A percentile compares a stretch with the other conserved stretches of the same genome.
Conservation (phyloP, 2,113 vertebrate species). For the Pyxicephalus adspersus region DNA sequence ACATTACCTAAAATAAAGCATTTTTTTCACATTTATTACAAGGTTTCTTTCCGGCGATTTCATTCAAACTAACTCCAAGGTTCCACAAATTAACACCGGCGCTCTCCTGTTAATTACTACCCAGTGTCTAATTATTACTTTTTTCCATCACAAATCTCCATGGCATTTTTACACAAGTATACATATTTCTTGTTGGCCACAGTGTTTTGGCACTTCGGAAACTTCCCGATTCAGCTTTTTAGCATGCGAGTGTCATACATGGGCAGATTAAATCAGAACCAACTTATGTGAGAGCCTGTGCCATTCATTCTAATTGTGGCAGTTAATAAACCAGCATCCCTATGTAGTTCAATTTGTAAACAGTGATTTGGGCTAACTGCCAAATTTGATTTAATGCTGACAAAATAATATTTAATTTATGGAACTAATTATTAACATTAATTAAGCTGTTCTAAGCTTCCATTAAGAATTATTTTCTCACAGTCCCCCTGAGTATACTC, state of each 20-base stretch:
- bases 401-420: slow-evolving; percentile 56
- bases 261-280: slow-evolving; percentile 16
- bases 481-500: slow-evolving; percentile 44
- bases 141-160: slow-evolving; percentile 12
- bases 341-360: slow-evolving; percentile 30
- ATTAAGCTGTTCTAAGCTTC: slow-evolving; percentile 51
- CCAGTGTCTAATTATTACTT: slow-evolving; percentile 36
- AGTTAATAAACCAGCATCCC: slow-evolving; percentile 33
- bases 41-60: background rate
- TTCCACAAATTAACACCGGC: background rate
- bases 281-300: background rate
- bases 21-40: too few species aligned
- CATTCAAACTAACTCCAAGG: background rate
- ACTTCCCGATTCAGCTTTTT: background rate
- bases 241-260: slow-evolving; percentile 27
- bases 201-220: background rate
- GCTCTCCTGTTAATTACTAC: slow-evolving; percentile 15
- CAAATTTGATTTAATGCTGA: slow-evolving; percentile 54
- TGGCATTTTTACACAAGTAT: background rate
- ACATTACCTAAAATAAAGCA: too few species aligned
- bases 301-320: slow-evolving; percentile 27
- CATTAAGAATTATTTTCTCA: slow-evolving; percentile 52
- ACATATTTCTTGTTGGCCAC: background rate
- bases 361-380: slow-evolving; percentile 37
- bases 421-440: slow-evolving; percentile 57